phyloP scores from a whole-genome alignment of 2,888 invertebrate genomes.

The Ptilodon capucinus region DNA sequence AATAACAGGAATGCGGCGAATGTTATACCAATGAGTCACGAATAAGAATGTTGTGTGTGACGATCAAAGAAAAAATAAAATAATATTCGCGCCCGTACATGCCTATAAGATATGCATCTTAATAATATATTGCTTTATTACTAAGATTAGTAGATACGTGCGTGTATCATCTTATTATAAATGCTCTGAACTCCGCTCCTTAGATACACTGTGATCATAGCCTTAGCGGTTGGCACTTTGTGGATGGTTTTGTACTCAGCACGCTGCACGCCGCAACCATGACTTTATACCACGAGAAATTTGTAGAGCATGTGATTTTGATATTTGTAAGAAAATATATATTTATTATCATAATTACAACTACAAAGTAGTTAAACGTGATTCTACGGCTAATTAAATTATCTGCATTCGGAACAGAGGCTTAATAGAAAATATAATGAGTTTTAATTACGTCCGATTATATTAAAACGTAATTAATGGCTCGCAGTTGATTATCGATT shows the following conservation, averaged over 20 bases:
- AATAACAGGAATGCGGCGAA: no score
- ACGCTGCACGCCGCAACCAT: constrained; percentile 6
- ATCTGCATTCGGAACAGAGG: not conserved
- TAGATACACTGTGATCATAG: not conserved
- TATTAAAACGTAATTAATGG: not conserved
- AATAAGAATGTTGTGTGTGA: no score
- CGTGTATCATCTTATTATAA: no score
- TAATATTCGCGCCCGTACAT: no score
- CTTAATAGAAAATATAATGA: not conserved
- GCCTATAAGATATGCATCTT: no score
- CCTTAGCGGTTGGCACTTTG: constrained; percentile 25
- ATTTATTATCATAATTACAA: not conserved
- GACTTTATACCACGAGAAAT: constrained; percentile 1
- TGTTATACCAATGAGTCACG: no score
- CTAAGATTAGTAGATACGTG: no score
- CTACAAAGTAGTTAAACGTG: not conserved
- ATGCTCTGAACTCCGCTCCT: not conserved
- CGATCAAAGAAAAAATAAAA: no score
- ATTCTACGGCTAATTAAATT: not conserved
- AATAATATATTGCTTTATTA: no score
- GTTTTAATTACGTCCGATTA: not conserved
- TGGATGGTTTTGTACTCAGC: constrained; percentile 29
- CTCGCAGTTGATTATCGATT: not conserved
- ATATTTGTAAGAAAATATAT: constrained; percentile 21
- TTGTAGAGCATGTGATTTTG: constrained; percentile 27